Evolutionary conservation across 2,888 invertebrate species (phyloP).

Genomic region (Drosophila percnosoma): DNA sequence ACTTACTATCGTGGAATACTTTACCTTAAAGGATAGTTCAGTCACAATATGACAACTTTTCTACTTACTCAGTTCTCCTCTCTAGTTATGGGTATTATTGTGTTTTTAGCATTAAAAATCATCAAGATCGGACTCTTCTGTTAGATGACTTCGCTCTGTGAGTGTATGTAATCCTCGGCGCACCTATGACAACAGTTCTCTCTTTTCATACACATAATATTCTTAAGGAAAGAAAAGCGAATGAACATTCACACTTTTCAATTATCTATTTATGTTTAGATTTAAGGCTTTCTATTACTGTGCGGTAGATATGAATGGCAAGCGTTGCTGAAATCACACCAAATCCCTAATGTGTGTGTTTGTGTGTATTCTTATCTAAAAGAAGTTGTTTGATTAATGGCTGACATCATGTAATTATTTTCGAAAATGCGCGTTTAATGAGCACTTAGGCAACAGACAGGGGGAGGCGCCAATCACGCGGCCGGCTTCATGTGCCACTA

Average conservation of each 20-base stretch:
- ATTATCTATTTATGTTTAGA: not conserved
- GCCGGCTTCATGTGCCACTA: slow-evolving; percentile 11
- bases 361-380: slow-evolving; percentile 10
- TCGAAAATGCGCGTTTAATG: slow-evolving; percentile 41
- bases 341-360: not conserved
- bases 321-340: not conserved
- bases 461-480: slow-evolving; percentile 45
- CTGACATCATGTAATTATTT: slow-evolving; percentile 66
- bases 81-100: not conserved
- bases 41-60: not conserved
- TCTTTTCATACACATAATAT: not conserved
- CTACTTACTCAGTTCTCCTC: not conserved
- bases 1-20: not conserved
- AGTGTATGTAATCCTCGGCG: not conserved
- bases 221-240: not conserved
- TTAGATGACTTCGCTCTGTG: not conserved
- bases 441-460: slow-evolving; percentile 10
- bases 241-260: not conserved
- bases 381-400: slow-evolving; percentile 25
- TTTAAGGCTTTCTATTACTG: not conserved
- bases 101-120: not conserved
- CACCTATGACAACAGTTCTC: not conserved
- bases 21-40: not conserved
- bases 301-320: not conserved
- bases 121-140: not conserved